Percentiles rank a stretch among this genome's conserved stretches.
phyloP scores from a whole-genome alignment of 2,113 vertebrate species.

The Carassius gibelio region DNA sequence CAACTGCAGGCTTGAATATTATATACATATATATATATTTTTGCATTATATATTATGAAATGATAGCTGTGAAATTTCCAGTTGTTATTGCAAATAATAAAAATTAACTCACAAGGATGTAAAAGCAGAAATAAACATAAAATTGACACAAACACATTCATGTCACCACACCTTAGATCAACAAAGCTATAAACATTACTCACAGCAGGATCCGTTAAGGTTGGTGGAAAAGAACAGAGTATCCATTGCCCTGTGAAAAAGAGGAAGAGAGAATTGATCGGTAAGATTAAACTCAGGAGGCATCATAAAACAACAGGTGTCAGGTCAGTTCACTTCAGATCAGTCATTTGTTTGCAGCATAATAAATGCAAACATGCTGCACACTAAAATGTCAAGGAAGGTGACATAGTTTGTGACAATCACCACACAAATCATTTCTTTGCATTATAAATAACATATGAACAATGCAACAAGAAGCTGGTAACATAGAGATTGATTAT shows the following conservation, averaged over 20 bases:
- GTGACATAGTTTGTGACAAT: not conserved
- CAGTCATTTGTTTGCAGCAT: not conserved
- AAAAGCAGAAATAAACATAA: not conserved
- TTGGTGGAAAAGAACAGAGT: slow-evolving; percentile 82
- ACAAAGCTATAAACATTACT: slow-evolving; percentile 68
- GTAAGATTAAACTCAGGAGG: slow-evolving; percentile 13
- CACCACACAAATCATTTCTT: not conserved
- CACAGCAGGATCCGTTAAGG: slow-evolving; percentile 86
- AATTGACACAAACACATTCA: not conserved
- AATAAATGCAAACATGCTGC: not conserved
- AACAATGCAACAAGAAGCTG: slow-evolving; percentile 2
- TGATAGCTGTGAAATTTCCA: not conserved
- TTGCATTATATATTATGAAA: not conserved
- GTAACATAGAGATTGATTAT: not conserved
- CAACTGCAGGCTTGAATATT: too few species aligned
- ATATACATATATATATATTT: too few species aligned
- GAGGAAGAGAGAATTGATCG: slow-evolving; percentile 34
- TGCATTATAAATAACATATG: not conserved
- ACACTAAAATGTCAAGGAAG: not conserved
- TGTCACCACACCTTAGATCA: slow-evolving; percentile 24
- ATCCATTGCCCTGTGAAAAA: slow-evolving; percentile 75
- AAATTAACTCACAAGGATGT: not conserved
- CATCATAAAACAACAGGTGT: not conserved
- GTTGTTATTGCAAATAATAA: not conserved
- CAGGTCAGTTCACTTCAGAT: slow-evolving; percentile 7